Base-by-base conservation (phyloP, 1,140 invertebrate species). In the Macrobrachium nipponense region DNA sequence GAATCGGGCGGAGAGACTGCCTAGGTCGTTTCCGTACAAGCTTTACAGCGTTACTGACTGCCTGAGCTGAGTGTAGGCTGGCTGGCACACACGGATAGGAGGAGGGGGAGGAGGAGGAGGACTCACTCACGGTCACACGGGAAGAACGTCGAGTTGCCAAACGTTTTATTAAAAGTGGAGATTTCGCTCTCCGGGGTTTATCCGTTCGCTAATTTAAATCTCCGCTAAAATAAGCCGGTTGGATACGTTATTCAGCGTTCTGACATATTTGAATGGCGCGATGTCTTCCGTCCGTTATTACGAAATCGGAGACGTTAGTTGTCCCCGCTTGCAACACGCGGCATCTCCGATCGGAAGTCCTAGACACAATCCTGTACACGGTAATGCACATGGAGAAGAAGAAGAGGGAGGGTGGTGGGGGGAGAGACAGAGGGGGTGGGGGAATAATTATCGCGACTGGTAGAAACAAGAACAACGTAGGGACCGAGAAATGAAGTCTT, bases 111-210 rank as follows among this genome's bases (percentile, higher is more conserved):
- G 8, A n/a, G n/a, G n/a, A n/a, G n/a, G n/a, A n/a, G n/a, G n/a
- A n/a, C n/a, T n/a, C n/a, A 51, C 51, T 51, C 51, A 51, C 62
- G 64, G 80, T 81, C 80, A 81, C 80, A 81, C 80, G 80, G 80
- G 80, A 81, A 81, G 80, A 81, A 81, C 36, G 68, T 76, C 80
- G 80, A 51, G 51, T 81, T 81, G 80, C 80, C 80, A 72, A 59
- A 44, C 43, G 73, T 11, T 76, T 51, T 76, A 44, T 15, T 44
- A 58, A 76, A 11, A 76, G 8, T 51, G 8, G 12, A n/a, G 51
- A 10, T 51, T 51, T 51, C 51, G 12, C 12, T 7, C 8, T 7
- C 51, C 51, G 7, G 3, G 51, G n/a, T n/a, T n/a, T 10, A 51
- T 2, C 27, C 27, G 27, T 51, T 10, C 5, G 10, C 58, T 58